Evolutionary conservation across 2,888 invertebrate genomes (phyloP), one percentile per base, ranked within the genome.

Genomic region (Macrosiphum euphorbiae): DNA sequence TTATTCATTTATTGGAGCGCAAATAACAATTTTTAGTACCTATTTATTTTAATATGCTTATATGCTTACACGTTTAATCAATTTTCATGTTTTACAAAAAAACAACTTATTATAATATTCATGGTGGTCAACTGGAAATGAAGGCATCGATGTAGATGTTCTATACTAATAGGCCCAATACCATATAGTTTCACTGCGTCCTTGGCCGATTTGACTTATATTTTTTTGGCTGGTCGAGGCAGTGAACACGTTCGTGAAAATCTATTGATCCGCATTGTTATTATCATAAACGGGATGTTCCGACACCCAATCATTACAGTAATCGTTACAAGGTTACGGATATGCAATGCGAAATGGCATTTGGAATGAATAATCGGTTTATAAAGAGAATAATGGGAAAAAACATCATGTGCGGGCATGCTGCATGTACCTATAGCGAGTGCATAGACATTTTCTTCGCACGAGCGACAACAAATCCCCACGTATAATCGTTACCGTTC

Each of bases 301-400:
- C 52, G 52, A 50, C 50, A 84, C 44, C 92, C 44, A 26, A 88
- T 92, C 52, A 88, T 92, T 84, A 88, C 41, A 67, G 16, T n/a
- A 92, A 92, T 44, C 88, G 84, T 88, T 92, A 92, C 92, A 88
- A 92, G 92, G 92, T 92, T 41, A 67, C 92, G 78, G 61, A 88
- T 61, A 92, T 61, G 50, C 85, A 55, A 47, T 85, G 58, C 50
- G 11, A 11, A 88, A 88, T 35, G 78, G 55, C 88, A 55, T 88
- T 92, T 92, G 35, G 24, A 87, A 88, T 78, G 78, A n/a, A 92
- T 92, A 88, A 92, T 92, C 92, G 78, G 87, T 87, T 92, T 92
- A 92, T 44, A 85, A 47, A 35, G n/a, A 86, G 26, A 58, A 86
- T 55, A 86, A 50, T 78, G 26, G 50, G 16, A 52, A 90, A 47